Percentiles rank a stretch among this genome's conserved stretches.
Evolutionary conservation across 2,797 vertebrate genomes (phyloP).

Genomic region (Morus bassanus): DNA sequence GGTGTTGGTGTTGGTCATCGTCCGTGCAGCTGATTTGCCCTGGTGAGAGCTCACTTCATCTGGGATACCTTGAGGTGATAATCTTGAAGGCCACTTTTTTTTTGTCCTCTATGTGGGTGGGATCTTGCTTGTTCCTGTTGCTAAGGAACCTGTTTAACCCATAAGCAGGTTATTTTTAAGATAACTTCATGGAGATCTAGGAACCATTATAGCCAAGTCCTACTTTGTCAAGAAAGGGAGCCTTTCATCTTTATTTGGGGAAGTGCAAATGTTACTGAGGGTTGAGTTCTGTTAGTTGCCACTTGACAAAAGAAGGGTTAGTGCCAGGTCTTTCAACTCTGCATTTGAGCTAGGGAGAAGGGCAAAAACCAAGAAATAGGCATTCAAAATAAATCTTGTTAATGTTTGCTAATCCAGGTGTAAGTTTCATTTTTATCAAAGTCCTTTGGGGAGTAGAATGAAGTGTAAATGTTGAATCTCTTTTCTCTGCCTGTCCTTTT

Average conservation of each 20-base stretch:
- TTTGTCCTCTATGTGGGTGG: background rate
- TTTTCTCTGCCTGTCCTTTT: background rate
- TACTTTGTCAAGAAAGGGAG: background rate
- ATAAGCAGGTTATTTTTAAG: background rate
- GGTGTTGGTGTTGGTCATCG: accelerated
- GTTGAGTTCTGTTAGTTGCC: background rate
- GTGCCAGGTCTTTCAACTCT: background rate
- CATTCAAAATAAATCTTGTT: background rate
- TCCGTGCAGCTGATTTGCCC: accelerated
- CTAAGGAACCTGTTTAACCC: background rate
- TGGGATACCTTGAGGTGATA: accelerated
- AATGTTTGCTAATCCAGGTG: background rate
- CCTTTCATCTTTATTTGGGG: background rate
- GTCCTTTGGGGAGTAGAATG: background rate
- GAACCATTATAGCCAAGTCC: background rate
- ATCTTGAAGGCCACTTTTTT: background rate
- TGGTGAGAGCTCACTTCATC: accelerated
- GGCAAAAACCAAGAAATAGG: background rate
- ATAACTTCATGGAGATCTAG: background rate
- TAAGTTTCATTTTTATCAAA: background rate
- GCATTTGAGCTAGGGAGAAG: background rate
- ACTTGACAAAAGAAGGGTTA: background rate
- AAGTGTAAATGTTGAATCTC: background rate
- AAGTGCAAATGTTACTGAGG: background rate
- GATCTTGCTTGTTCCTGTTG: background rate